phyloP scores from a whole-genome alignment of 2,888 invertebrate species.

The Drosophila rellima region DNA sequence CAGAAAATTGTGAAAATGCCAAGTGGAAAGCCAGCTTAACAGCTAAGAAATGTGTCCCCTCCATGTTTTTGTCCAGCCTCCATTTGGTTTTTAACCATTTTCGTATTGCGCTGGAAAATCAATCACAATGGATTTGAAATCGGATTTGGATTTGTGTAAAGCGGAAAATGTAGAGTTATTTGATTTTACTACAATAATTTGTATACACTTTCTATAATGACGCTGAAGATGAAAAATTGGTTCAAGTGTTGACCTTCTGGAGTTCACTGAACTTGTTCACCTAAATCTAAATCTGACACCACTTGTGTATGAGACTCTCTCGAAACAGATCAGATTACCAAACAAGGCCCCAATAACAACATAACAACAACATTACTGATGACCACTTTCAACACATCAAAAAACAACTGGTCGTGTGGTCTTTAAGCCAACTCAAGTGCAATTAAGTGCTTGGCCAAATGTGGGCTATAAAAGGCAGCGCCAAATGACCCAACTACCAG shows the following conservation, averaged over 20 bases:
- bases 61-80: slow-evolving; percentile 19
- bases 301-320: slow-evolving; percentile 45
- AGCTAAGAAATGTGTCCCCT: slow-evolving; percentile 7
- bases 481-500: slow-evolving; percentile 39
- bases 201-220: slow-evolving; percentile 13
- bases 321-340: slow-evolving; percentile 67
- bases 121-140: slow-evolving; percentile 75
- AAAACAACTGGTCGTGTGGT: slow-evolving; percentile 16
- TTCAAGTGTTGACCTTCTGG: slow-evolving; percentile 49
- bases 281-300: slow-evolving; percentile 67
- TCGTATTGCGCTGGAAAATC: slow-evolving; percentile 47
- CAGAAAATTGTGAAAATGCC: slow-evolving; percentile 46
- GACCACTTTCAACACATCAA: slow-evolving; percentile 57
- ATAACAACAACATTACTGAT: slow-evolving; percentile 20
- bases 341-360: slow-evolving; percentile 30
- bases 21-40: slow-evolving; percentile 26
- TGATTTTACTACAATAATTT: slow-evolving; percentile 55
- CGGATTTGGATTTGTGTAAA: slow-evolving; percentile 62
- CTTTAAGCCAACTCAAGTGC: slow-evolving; percentile 58
- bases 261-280: slow-evolving; percentile 70
- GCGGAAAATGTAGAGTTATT: neutral
- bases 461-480: slow-evolving; percentile 49
- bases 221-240: neutral
- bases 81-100: slow-evolving; percentile 50
- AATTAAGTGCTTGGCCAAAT: slow-evolving; percentile 58